Conservation (phyloP, 2,888 invertebrate genomes). For the Nineta flava region DNA sequence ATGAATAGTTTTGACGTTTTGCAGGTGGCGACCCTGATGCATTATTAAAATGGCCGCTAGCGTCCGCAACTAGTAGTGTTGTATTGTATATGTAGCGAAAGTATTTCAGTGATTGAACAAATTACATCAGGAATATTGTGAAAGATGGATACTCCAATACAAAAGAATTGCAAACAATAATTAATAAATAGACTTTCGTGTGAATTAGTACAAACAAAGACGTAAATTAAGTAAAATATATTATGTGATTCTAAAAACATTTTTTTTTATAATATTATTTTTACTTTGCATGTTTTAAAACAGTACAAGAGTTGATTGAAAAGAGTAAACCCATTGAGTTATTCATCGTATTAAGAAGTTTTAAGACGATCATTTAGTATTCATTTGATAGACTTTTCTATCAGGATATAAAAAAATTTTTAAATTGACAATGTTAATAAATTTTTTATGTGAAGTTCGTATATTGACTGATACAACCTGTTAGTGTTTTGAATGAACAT, state of each 20-base stretch:
- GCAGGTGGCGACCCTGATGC: slow-evolving; percentile 28
- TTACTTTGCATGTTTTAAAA: too few species aligned
- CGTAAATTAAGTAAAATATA: not conserved
- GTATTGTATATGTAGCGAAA: slow-evolving; percentile 7
- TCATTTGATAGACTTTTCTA: too few species aligned
- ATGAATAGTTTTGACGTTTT: not conserved
- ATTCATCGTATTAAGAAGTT: too few species aligned
- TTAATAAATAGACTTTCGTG: slow-evolving; percentile 4
- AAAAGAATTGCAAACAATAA: slow-evolving; percentile 4
- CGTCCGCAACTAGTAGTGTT: slow-evolving; percentile 6
- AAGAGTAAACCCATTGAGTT: too few species aligned
- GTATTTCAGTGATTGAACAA: slow-evolving; percentile 5
- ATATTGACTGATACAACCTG: too few species aligned
- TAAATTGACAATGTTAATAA: too few species aligned
- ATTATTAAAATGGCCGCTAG: slow-evolving; percentile 26
- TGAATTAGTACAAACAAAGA: slow-evolving; percentile 8
- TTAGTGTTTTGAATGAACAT: too few species aligned
- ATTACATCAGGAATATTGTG: slow-evolving; percentile 7
- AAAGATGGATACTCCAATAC: slow-evolving; percentile 7
- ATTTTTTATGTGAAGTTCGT: too few species aligned
- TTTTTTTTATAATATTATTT: not conserved
- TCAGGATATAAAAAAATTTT: too few species aligned
- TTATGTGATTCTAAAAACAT: not conserved
- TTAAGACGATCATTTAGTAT: too few species aligned
- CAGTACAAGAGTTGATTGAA: too few species aligned